These are phyloP conservation scores for Dinocampus coccinellae DNA, from an alignment of 2,888 invertebrate genomes.

Conservation along the genomic window DNA sequence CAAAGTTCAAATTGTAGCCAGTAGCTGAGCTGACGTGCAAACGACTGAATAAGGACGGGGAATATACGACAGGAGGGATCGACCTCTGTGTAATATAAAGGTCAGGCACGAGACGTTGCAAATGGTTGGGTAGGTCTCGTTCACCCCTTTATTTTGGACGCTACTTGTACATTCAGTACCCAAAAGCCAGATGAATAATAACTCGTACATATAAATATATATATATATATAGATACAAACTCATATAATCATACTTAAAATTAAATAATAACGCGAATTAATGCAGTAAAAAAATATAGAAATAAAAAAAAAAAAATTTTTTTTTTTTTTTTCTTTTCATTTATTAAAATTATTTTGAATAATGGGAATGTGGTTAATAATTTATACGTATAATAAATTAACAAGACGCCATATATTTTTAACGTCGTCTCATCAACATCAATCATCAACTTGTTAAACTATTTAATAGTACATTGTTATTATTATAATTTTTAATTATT, in stretches of 20 bases:
- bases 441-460: background rate
- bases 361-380: background rate
- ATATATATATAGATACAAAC: background rate
- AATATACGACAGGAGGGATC: conserved; percentile 6
- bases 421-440: background rate
- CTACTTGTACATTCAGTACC: background rate
- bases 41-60: conserved; percentile 31
- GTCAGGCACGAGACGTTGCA: background rate
- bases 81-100: background rate
- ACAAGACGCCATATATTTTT: conserved; percentile 11
- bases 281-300: too few relatives aligned
- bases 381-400: background rate
- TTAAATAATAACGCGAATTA: too few relatives aligned
- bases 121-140: background rate
- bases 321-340: background rate
- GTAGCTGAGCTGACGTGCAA: conserved; percentile 38
- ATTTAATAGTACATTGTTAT: background rate
- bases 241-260: background rate
- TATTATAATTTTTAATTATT: background rate
- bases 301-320: background rate
- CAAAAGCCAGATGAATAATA: background rate
- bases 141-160: background rate
- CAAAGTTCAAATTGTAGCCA: conserved; percentile 27
- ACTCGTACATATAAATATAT: background rate
- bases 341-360: background rate